Conservation (phyloP, 2,888 invertebrate species). For the Hirtodrosophila confusa region DNA sequence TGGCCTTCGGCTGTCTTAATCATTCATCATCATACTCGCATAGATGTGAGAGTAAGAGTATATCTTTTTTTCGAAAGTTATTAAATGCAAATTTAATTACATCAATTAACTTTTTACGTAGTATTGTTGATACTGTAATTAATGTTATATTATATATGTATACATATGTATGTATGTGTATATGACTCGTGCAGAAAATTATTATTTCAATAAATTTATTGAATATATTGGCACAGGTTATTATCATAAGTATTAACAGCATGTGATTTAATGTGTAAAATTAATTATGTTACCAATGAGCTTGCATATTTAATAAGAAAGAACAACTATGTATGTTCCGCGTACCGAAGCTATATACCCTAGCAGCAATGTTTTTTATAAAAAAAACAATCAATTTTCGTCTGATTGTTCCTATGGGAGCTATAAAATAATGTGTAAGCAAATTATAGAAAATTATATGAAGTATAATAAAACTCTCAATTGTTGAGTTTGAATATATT, state of each 20-base stretch:
- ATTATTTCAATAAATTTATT: conserved; percentile 23
- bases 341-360: no score
- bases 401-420: no score
- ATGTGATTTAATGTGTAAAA: not conserved
- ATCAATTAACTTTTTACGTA: conserved; percentile 37
- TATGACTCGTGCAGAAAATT: conserved; percentile 3
- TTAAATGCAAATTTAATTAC: conserved; percentile 55
- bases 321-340: no score
- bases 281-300: no score
- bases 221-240: conserved; percentile 29
- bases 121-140: conserved; percentile 30
- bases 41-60: not conserved
- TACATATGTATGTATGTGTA: no score
- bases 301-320: no score
- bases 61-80: not conserved
- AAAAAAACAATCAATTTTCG: no score
- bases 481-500: no score
- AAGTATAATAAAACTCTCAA: no score
- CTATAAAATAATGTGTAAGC: no score
- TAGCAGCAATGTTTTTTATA: no score
- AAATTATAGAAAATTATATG: no score
- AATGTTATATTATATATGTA: conserved; percentile 43
- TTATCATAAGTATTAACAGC: conserved; percentile 9
- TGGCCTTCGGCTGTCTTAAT: not conserved
- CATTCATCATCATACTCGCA: not conserved